These are phyloP conservation scores for Rhagophthalmus giganteus DNA, from an alignment of 2,888 invertebrate species.

Conservation along the genomic window DNA sequence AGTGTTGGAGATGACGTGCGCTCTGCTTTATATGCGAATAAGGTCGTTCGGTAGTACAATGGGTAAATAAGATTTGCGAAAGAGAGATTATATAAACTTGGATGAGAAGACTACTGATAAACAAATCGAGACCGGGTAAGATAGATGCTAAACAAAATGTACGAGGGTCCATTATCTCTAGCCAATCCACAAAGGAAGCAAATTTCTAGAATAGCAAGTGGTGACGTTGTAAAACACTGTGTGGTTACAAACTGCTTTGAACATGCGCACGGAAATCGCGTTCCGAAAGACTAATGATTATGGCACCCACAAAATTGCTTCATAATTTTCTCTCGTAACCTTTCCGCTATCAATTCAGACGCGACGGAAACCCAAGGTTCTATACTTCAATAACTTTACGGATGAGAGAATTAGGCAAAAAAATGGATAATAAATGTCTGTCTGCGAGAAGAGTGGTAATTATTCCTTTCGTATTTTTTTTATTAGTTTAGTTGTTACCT, in stretches of 20 bases:
- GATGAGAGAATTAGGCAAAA: conserved; percentile 29
- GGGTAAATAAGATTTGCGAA: conserved; percentile 19
- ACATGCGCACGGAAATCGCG: conserved; percentile 31
- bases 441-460: conserved; percentile 24
- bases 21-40: conserved; percentile 19
- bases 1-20: conserved; percentile 12
- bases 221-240: conserved; percentile 33
- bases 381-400: conserved; percentile 48
- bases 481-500: no score
- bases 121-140: conserved; percentile 16
- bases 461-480: no score
- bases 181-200: conserved; percentile 28
- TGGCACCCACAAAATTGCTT: conserved; percentile 55
- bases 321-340: conserved; percentile 56
- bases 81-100: conserved; percentile 15
- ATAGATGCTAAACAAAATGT: conserved; percentile 21
- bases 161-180: conserved; percentile 24
- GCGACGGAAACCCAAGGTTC: conserved; percentile 46
- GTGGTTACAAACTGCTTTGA: conserved; percentile 32
- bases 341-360: conserved; percentile 54
- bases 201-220: conserved; percentile 31
- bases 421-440: conserved; percentile 30
- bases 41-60: conserved; percentile 18
- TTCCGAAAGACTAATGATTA: conserved; percentile 52
- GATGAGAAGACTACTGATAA: conserved; percentile 16